Base-by-base conservation (phyloP, 2,113 vertebrate genomes). In the Tragelaphus buxtoni region DNA sequence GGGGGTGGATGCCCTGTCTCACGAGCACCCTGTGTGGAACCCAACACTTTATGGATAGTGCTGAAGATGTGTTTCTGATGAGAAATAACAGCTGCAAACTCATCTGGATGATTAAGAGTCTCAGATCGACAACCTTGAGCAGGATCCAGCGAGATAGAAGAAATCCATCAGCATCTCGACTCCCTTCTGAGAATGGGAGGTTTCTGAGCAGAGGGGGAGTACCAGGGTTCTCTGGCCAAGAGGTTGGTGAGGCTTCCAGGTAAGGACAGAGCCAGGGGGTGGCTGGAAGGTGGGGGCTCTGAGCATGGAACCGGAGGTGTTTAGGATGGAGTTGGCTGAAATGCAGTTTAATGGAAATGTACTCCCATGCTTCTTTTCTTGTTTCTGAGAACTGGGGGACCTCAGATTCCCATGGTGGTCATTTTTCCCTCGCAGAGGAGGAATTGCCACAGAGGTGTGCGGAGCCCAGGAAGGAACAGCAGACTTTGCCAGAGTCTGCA, bases 1-100 rank as follows among this genome's bases (percentile, higher is more conserved):
- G 10, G 55, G 22, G 42, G 56, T 3, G 94, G 18, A 93, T 55
- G 2, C n/a, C 39, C 74, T 82, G 30, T 53, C n/a, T 79, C 17
- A 18, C 84, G 42, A 86, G 51, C 92, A 51, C 14, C 3, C n/a
- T 55, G 32, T n/a, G 28, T 63, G 18, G 92, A 83, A 95, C 56
- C 60, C 51, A 51, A 9, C 10, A 16, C 79, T 87, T 53, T 32
- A 30, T 53, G 35, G 42, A 69, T 12, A 47, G 14, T 18, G 5
- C 47, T 72, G 45, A 30, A 14, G 63, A 49, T 89, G 56, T 72
- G 42, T 32, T 94, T 55, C 89, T 35, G 63, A 47, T 45, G 74
- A 58, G 80, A 95, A 96, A 81, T 13, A 92, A 86, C 85, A 91
- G 79, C 79, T 90, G 47, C 94, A 93, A 30, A 47, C 93, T 90